phyloP scores from a whole-genome alignment of 2,888 invertebrate species.

The Lasioglossum figueresi region DNA sequence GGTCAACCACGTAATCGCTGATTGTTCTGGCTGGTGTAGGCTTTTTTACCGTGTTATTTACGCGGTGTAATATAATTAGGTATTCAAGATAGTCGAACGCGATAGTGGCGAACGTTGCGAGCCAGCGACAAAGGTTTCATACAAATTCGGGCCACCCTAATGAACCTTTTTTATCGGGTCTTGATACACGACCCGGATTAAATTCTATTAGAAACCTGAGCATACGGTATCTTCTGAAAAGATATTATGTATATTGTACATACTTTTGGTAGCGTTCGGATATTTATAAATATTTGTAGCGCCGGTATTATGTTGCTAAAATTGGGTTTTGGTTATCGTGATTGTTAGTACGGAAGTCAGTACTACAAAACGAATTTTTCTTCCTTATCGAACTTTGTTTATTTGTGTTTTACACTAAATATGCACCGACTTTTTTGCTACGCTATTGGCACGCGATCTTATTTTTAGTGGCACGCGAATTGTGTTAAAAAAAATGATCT shows the following conservation, averaged over 20 bases:
- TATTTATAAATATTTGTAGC: background rate
- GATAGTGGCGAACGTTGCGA: constrained; percentile 4
- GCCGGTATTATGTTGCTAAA: background rate
- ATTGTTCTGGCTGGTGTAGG: background rate
- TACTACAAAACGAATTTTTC: background rate
- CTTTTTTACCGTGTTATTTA: constrained; percentile 9
- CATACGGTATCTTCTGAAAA: background rate
- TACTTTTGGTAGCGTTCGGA: background rate
- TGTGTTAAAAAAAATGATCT: background rate
- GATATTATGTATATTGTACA: background rate
- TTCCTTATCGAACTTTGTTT: background rate
- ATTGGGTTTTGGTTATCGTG: background rate
- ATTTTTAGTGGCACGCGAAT: constrained; percentile 24
- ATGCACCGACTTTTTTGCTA: constrained; percentile 32
- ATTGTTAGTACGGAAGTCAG: background rate
- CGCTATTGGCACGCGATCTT: constrained; percentile 29
- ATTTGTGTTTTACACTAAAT: constrained; percentile 17
- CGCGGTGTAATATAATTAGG: constrained; percentile 7
- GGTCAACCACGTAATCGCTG: constrained; percentile 9
- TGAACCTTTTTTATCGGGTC: background rate
- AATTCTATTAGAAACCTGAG: background rate
- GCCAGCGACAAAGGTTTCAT: constrained; percentile 6
- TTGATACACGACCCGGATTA: background rate
- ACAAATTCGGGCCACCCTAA: constrained; percentile 3
- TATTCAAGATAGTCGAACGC: constrained; percentile 10